Evolutionary conservation across 2,888 invertebrate species (phyloP), one percentile per base, ranked within the genome.

Genomic region (Leptinotarsa peninsularis): DNA sequence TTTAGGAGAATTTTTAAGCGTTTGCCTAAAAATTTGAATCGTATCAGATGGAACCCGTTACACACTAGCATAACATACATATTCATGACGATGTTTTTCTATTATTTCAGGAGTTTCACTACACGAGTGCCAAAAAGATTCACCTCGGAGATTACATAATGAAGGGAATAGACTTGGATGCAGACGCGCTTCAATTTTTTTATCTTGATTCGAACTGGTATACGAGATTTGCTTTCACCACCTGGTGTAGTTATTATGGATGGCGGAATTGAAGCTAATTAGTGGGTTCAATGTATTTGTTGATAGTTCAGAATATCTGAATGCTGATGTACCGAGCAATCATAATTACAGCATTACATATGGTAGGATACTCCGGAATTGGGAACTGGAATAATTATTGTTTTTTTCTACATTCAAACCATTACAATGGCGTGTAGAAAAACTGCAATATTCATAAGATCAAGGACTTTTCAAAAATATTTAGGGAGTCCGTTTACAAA

Each of bases 1-100:
- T 72, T 72, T 67, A 49, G 72, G 72, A 56, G 67, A 67, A 67
- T 67, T 72, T 72, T 67, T 58, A 70, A 70, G 70, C 58, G 70
- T 70, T 70, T 27, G 54, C 56, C 49, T 70, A 49, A 54, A 72
- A 49, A 72, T 67, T 67, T 14, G 18, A 72, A 67, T 72, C 56
- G 49, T 72, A 72, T 67, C 70, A 49, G 70, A 60, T 60, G 70
- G 23, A 70, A 70, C 56, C 70, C 56, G 70, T 70, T 70, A 58
- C 58, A 56, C 58, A 70, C 58, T 58, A 58, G 58, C 70, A 70
- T 70, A 70, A 49, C 56, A 58, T 70, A 23, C 56, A 70, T 70
- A 70, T 70, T 70, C 50, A 58, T 70, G 4, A 43, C n/a, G 7
- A 7, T 58, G 58, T 70, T 43, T 70, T 58, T 43, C 58, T 70